phyloP scores from a whole-genome alignment of 2,888 invertebrate genomes.

The Hirtodrosophila duncani region DNA sequence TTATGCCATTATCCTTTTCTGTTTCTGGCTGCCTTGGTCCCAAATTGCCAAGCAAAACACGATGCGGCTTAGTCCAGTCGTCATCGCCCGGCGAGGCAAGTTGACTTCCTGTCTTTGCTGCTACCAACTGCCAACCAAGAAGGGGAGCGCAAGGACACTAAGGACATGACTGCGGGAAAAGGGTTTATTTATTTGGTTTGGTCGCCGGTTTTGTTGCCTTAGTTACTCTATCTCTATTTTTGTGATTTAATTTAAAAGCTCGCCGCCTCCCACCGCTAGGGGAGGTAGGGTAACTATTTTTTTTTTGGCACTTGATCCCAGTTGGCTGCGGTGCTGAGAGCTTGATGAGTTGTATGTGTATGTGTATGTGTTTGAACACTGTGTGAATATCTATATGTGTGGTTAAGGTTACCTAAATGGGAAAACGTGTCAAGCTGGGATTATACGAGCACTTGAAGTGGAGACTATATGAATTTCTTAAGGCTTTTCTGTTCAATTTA shows the following conservation, averaged over 20 bases:
- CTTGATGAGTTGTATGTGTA: conserved; percentile 24
- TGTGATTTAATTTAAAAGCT: conserved; percentile 71
- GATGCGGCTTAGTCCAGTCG: conserved; percentile 13
- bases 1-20: conserved; percentile 68
- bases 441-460: conserved; percentile 1
- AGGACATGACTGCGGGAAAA: conserved; percentile 56
- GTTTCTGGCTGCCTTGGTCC: conserved; percentile 36
- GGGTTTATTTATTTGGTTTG: conserved; percentile 70
- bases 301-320: conserved; percentile 32
- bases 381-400: conserved; percentile 11
- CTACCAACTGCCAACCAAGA: conserved; percentile 52
- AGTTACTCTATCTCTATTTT: conserved; percentile 61
- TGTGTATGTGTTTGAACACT: conserved; percentile 1
- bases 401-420: conserved; percentile 61
- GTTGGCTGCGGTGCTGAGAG: conserved; percentile 8
- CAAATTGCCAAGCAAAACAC: conserved; percentile 47
- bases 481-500: no score
- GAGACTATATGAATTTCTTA: conserved; percentile 35
- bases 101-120: conserved; percentile 63
- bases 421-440: conserved; percentile 56
- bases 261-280: conserved; percentile 21
- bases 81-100: conserved; percentile 34
- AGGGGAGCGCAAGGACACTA: conserved; percentile 50
- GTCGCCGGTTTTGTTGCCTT: conserved; percentile 41
- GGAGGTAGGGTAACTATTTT: conserved; percentile 10